Base-by-base conservation (phyloP, 37 sponge, comb jelly and placozoan genomes). In the Beroe ovata region DNA sequence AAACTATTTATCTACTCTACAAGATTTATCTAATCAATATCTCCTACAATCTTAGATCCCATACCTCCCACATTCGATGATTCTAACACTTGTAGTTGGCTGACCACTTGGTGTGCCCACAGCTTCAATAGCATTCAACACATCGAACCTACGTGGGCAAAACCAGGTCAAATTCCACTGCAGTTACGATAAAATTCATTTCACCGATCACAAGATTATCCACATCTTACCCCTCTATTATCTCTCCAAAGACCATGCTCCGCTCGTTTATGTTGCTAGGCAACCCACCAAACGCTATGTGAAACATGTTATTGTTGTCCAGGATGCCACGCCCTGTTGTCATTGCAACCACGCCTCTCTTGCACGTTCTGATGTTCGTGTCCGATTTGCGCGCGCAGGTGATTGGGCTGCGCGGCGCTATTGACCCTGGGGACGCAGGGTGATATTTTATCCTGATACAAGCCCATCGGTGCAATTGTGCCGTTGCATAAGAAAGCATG, bases 51-150 rank as follows among this genome's bases (percentile, higher is more conserved):
- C n/a, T n/a, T n/a, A n/a, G n/a, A n/a, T n/a, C n/a, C n/a, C 69
- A 14, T 1, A 66, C 69, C 69, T 66, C 16, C 69, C 69, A 66
- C 69, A 66, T 16, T 66, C 69, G 35, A 66, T 66, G 2, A 66
- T 66, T 66, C 69, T 66, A 18, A 66, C 69, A 37, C 69, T 66
- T 26, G 69, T 66, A 11, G 33, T 66, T 14, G 69, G 69, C 34
- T 66, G 25, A 25, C 69, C 69, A 30, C 32, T 66, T 66, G 30
- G 36, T 11, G 32, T 66, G 16, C 69, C 69, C 18, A 30, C 69
- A 4, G 69, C 2, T 16, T 66, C 69, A 34, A 66, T 66, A 1
- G 69, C 69, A 18, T 66, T 30, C 16, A 66, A 33, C 36, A 66
- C 69, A 30, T 66, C 69, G 34, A 66, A 66, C 35, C 69, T 47